Evolutionary conservation across 2,888 invertebrate species (phyloP).

Genomic region (Itoplectis maculator): DNA sequence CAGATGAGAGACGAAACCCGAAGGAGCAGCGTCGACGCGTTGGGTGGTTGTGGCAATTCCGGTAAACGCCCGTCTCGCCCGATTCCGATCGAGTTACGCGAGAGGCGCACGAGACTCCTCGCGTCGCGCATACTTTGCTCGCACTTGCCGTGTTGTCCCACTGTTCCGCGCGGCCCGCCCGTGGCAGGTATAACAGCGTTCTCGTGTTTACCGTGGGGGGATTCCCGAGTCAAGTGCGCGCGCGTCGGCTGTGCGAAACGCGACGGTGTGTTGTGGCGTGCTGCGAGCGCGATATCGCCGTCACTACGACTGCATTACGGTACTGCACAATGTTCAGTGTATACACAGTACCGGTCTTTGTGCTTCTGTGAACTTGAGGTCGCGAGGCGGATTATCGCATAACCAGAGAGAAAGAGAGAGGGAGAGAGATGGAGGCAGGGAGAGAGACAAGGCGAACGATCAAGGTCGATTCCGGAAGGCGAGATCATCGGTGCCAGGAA

Average conservation of each 20-base stretch:
- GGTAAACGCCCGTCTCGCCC: not conserved
- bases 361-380: conserved; percentile 47
- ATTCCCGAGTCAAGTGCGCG: conserved; percentile 19
- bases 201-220: conserved; percentile 9
- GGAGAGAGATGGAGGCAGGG: no score
- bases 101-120: not conserved
- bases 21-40: not conserved
- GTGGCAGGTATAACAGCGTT: conserved; percentile 10
- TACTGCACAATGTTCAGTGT: conserved; percentile 18
- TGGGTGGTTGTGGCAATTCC: not conserved
- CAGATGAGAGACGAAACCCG: not conserved
- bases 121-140: conserved; percentile 2
- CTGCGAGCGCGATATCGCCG: not conserved
- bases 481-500: conserved; percentile 14
- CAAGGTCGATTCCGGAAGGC: conserved; percentile 72
- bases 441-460: conserved; percentile 61
- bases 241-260: not conserved
- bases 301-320: not conserved
- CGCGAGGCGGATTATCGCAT: conserved; percentile 61
- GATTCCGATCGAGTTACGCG: conserved; percentile 13
- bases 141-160: conserved; percentile 3
- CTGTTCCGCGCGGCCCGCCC: not conserved
- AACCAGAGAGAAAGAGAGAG: conserved; percentile 45
- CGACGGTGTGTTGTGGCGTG: not conserved
- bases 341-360: conserved; percentile 60